These are phyloP conservation scores for Oegoconia quadripuncta DNA, from an alignment of 2,888 invertebrate genomes.

Conservation along the genomic window DNA sequence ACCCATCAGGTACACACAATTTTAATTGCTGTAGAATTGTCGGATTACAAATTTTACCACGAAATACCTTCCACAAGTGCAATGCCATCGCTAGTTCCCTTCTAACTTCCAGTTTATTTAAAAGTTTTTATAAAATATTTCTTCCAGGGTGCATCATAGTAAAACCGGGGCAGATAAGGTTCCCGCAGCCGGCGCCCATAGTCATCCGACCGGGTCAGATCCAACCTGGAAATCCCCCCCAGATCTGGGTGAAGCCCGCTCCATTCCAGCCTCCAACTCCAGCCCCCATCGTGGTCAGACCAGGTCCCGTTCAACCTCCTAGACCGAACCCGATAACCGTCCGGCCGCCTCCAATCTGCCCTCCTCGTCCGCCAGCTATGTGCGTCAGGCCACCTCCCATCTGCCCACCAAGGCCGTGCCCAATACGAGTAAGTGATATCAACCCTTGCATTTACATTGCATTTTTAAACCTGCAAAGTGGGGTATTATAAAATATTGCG, in stretches of 20 bases:
- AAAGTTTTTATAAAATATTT: neutral
- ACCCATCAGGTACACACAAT: no score
- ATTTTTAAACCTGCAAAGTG: no score
- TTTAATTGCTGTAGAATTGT: no score
- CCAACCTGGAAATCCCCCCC: conserved; percentile 35
- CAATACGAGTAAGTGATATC: conserved; percentile 41
- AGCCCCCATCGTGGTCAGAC: conserved; percentile 43
- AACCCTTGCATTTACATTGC: no score
- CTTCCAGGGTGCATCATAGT: conserved; percentile 47
- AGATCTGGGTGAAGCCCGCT: conserved; percentile 50
- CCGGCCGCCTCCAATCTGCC: conserved; percentile 41
- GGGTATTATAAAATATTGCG: no score
- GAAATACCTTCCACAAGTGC: no score
- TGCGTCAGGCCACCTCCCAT: conserved; percentile 48
- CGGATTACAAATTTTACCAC: no score
- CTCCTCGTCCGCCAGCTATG: conserved; percentile 43
- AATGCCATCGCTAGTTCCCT: no score
- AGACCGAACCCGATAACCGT: conserved; percentile 44
- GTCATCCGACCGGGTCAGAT: conserved; percentile 47
- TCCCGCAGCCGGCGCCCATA: conserved; percentile 44
- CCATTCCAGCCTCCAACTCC: conserved; percentile 45
- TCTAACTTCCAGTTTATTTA: no score
- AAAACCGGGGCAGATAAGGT: conserved; percentile 52
- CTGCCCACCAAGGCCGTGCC: conserved; percentile 35
- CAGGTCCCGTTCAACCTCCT: conserved; percentile 43